Base-by-base conservation (phyloP, 2,797 vertebrate species). In the Calcarius lapponicus region DNA sequence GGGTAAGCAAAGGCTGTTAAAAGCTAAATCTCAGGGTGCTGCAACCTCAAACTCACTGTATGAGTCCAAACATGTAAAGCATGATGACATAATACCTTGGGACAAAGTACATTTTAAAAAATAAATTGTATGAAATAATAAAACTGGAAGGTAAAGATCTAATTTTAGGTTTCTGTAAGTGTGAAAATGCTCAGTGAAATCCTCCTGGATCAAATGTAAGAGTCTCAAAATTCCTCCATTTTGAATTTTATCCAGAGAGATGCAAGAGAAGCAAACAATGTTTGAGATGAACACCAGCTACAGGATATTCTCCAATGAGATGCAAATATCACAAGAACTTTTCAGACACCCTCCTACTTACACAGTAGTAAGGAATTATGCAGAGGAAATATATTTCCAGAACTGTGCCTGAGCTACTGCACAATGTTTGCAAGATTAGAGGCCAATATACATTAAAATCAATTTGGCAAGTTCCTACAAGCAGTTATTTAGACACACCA, bases 391-490 rank as follows among this genome's bases (percentile, higher is more conserved):
- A 8, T 2, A 8, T 61, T 95, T 90, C 75, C 75, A 93, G 91
- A 92, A 36, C 65, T 32, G 61, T 67, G 75, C 38, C 61, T 79
- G 25, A 92, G 57, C 83, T 72, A 45, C 86, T 61, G 45, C 58
- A 69, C 81, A 43, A n/a, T 9, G 42, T 70, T 90, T 69, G 34
- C 65, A 86, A 78, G 82, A 90, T 88, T 43, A 93, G 34, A 92
- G 64, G 78, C 81, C 82, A 94, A 92, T 78, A 90, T 54, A 90
- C 64, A 96, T 88, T 86, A 86, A 92, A 93, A 93, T 92, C 61
- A 91, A 70, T 65, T 43, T 86, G 65, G 65, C 85, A 94, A 92
- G 93, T 80, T 94, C 65, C 65, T 91, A 88, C 95, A 96, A 86
- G 92, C 50, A 78, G 45, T 76, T 87, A 90, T 61, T 95, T 40